Conservation (phyloP, 2,113 vertebrate species). For the Charadrius vociferus region DNA sequence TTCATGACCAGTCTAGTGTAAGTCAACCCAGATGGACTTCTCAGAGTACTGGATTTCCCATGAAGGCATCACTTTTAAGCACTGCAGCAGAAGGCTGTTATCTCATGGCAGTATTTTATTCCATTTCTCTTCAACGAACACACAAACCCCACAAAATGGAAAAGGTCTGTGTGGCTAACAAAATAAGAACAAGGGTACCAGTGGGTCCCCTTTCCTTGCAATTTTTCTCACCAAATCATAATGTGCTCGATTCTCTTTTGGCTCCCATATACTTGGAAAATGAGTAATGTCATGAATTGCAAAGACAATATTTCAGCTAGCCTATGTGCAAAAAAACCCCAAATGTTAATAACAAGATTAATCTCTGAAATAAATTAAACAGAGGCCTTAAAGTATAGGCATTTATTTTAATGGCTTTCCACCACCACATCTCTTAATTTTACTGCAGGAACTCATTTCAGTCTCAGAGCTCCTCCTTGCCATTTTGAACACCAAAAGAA, state of each 20-base stretch:
- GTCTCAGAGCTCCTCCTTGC: not conserved
- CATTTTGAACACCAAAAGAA: not conserved
- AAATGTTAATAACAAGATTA: not conserved
- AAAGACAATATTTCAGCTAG: not conserved
- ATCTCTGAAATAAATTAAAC: not conserved
- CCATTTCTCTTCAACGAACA: not conserved
- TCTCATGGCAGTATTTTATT: not conserved
- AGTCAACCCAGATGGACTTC: not conserved
- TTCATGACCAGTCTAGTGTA: not conserved
- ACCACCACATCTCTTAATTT: fast-evolving
- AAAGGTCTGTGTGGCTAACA: not conserved
- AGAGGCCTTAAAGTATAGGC: not conserved
- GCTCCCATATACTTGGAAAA: not conserved
- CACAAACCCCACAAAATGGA: not conserved
- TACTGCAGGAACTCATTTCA: not conserved
- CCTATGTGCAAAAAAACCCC: not conserved
- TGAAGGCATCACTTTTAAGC: not conserved
- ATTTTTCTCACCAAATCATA: not conserved
- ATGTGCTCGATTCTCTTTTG: not conserved
- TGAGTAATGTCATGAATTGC: not conserved
- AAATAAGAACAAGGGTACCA: not conserved
- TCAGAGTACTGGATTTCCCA: not conserved
- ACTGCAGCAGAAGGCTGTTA: not conserved
- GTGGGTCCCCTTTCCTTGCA: not conserved
- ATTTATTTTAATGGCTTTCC: not conserved